Evolutionary conservation across 1,140 invertebrate genomes (phyloP).

Genomic region (Drosophila rhopaloa): DNA sequence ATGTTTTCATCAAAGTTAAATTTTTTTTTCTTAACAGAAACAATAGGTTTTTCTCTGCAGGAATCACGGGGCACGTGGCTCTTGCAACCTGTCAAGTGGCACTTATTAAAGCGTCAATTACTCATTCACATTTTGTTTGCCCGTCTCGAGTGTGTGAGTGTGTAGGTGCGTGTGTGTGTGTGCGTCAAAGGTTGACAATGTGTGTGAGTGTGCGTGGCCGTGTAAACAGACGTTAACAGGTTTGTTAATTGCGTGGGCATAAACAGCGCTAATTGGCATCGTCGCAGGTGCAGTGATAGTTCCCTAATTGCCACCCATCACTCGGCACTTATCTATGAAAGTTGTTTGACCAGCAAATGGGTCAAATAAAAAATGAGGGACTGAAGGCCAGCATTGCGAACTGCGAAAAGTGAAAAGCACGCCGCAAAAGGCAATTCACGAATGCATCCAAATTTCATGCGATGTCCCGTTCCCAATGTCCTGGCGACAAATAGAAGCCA

Average conservation of each 20-base stretch:
- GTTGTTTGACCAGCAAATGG: constrained; percentile 24
- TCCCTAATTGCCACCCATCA: constrained; percentile 43
- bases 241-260: constrained; percentile 51
- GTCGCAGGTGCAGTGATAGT: constrained; percentile 24
- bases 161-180: constrained; percentile 3
- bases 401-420: constrained; percentile 19
- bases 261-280: constrained; percentile 58
- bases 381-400: not conserved
- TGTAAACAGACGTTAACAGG: constrained; percentile 50
- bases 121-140: constrained; percentile 60
- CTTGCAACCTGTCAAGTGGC: constrained; percentile 44
- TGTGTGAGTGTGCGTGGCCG: constrained; percentile 6
- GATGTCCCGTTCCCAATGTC: constrained; percentile 9
- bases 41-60: not conserved
- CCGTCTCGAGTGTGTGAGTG: constrained; percentile 26
- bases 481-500: constrained; percentile 33
- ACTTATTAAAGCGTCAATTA: constrained; percentile 77
- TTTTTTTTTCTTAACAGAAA: too few species aligned
- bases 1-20: too few species aligned
- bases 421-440: constrained; percentile 39
- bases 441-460: constrained; percentile 33
- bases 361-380: not conserved
- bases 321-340: constrained; percentile 11
- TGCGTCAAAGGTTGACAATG: constrained; percentile 39
- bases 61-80: constrained; percentile 12